phyloP scores from a whole-genome alignment of 2,113 vertebrate species.

The Oceanites oceanicus region DNA sequence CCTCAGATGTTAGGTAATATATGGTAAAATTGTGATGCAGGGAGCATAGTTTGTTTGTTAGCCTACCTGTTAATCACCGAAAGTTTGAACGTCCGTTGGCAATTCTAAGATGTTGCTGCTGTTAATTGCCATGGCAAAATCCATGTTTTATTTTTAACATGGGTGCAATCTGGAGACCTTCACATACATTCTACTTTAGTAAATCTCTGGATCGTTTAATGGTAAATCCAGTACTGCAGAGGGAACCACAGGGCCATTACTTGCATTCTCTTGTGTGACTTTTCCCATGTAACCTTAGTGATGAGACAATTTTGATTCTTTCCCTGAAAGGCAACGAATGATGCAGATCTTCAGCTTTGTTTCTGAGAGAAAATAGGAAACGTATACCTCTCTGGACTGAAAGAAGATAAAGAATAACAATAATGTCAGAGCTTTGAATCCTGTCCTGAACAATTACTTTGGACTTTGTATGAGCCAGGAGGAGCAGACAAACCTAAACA shows the following conservation, averaged over 20 bases:
- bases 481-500: neutral
- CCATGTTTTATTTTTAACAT: neutral
- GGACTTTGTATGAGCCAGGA: neutral
- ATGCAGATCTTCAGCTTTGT: slow-evolving; percentile 16
- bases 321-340: neutral
- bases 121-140: neutral
- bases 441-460: neutral
- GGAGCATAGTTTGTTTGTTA: neutral
- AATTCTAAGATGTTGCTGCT: neutral
- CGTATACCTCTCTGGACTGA: neutral
- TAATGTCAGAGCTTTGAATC: neutral
- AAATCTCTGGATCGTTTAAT: neutral
- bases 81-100: neutral
- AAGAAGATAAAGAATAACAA: neutral
- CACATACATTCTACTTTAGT: neutral
- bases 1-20: neutral
- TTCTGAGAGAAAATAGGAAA: slow-evolving; percentile 14
- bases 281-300: neutral
- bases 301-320: neutral
- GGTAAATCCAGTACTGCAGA: neutral
- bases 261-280: neutral
- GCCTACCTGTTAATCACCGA: neutral
- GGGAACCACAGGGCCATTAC: neutral
- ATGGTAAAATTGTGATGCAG: neutral
- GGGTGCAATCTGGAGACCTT: neutral